Base-by-base conservation (phyloP, 2,113 vertebrate species). In the Patagioenas fasciata region DNA sequence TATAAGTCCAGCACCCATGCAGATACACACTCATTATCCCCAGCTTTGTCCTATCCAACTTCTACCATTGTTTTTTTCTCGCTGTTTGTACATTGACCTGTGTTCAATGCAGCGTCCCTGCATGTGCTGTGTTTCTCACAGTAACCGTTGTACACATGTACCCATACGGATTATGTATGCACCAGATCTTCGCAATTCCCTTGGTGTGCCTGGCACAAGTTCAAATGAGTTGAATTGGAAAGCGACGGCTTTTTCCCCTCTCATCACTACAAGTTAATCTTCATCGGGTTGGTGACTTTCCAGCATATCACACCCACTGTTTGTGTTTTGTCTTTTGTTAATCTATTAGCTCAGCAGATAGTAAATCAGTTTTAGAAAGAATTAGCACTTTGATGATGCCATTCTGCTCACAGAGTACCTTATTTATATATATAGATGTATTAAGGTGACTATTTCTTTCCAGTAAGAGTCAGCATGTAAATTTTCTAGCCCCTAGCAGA, bases 171-270 rank as follows among this genome's bases (percentile, higher is more conserved):
- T 97, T 94, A 93, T 56, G 50, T 58, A 90, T 12, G 17, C 89
- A 80, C 80, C 94, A 95, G 54, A 94, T 95, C 87, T 73, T 66
- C 91, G 77, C 89, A 93, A 75, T 65, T 64, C 91, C 86, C 82
- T 95, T 71, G 47, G 90, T 79, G 80, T 2, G 13, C n/a, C 73
- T 95, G 95, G 96, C 94, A 84, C 70, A 50, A 70, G 77, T 93
- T 96, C 95, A 97, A 51, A 88, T 42, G 74, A 92, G 87, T 88
- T 90, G 81, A 91, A 80, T 80, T 80, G 80, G 82, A 93, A 97
- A 93, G 54, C 0, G 0, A 65, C 77, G 81, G 60, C 44, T 95
- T 95, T 92, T 82, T 2, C 79, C 64, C 67, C 57, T 83, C 78
- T 85, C 92, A 81, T 94, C 84, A 66, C 70, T 80, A 36, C 72